phyloP scores from a whole-genome alignment of 2,113 vertebrate genomes.

The Paracanthobrama guichenoti region DNA sequence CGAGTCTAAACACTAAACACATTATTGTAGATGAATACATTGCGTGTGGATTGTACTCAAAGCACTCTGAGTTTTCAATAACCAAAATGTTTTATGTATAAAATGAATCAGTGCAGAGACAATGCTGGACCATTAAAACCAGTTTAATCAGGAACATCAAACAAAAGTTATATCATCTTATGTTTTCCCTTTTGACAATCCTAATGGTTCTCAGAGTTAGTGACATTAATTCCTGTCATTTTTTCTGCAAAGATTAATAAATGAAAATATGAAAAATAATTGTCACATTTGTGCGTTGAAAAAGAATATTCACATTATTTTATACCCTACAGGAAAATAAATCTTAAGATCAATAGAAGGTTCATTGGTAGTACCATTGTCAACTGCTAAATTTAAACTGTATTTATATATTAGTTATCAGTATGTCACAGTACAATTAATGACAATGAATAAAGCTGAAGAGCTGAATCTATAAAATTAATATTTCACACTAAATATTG shows the following conservation, averaged over 20 bases:
- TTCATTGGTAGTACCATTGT: constrained; percentile 9
- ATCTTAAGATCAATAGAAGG: not conserved
- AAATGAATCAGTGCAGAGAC: not conserved
- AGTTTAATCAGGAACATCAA: constrained; percentile 29
- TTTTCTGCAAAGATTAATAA: not conserved
- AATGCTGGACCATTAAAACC: not conserved
- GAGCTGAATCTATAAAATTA: not conserved
- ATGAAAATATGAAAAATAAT: constrained; percentile 47
- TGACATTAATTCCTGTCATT: not conserved
- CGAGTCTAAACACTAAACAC: not conserved
- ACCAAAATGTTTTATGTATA: not conserved
- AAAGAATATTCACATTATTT: constrained; percentile 1
- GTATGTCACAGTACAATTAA: not conserved
- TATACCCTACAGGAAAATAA: not conserved
- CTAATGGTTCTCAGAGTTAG: constrained; percentile 34
- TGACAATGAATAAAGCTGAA: not conserved
- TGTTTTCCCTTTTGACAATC: not conserved
- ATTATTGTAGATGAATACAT: not conserved
- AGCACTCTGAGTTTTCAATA: not conserved
- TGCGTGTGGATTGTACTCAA: not conserved
- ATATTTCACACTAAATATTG: not conserved
- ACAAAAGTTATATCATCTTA: not conserved
- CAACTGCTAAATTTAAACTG: not conserved
- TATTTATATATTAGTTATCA: not conserved
- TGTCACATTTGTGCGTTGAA: not conserved